Evolutionary conservation across 2,797 vertebrate genomes (phyloP), one percentile per base, ranked within the genome.

Genomic region (Chrysocyon brachyurus): DNA sequence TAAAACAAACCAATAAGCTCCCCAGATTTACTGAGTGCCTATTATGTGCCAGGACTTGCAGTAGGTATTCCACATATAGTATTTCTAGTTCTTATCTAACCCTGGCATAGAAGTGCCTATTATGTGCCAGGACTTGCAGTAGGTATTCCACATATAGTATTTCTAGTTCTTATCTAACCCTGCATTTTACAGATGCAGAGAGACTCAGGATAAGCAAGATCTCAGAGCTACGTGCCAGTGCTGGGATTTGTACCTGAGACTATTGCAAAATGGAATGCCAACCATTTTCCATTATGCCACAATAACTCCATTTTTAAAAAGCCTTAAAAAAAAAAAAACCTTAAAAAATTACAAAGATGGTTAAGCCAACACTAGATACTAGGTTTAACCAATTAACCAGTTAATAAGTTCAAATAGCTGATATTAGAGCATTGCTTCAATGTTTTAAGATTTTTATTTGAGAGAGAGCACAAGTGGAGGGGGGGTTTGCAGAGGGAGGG

Each of bases 351-450:
- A 68, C n/a, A 75, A 75, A 85, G 54, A 82, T 52, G 57, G 21
- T 82, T 70, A 75, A 77, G 21, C 14, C 86, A 68, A 87, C 14
- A 57, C 1, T 22, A 94, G 36, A 68, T 61, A 89, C 86, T 4
- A 87, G 24, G 17, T 59, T 84, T 90, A 86, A 64, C 66, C 7
- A 75, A 89, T 81, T 56, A 82, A 86, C 22, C 72, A 93, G 33
- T 64, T 84, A 93, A 40, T 19, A 92, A 31, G 73, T 92, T 92
- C 81, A 87, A 86, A 94, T 78, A 36, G 36, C 49, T 78, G 26
- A 82, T n/a, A 40, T n/a, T 33, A 66, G 19, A 92, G 64, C 11
- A 12, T n/a, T 78, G 56, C 22, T 97, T 77, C 73, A 75, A 68
- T 66, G n/a, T 33, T n/a, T 4, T 19, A 9, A 33, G 40, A 46